A percentile compares a stretch with the other conserved stretches of the same genome.
Conservation (phyloP, 2,888 invertebrate species). For the Dasysyrphus tricinctus region DNA sequence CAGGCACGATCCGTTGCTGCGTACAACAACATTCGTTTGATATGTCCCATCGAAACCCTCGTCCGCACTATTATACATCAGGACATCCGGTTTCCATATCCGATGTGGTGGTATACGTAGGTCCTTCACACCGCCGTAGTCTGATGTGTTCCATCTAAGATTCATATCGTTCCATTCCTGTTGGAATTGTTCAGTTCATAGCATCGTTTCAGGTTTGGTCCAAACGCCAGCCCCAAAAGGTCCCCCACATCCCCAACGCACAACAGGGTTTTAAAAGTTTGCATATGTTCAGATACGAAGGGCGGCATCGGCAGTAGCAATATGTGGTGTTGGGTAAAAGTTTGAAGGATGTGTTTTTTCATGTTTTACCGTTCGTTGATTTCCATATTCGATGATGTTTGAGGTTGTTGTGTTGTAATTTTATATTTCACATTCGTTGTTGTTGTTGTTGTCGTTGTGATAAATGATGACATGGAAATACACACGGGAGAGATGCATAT, state of each 20-base stretch:
- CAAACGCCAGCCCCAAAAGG: neutral
- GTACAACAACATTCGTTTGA: slow-evolving; percentile 98
- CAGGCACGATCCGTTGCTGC: slow-evolving; percentile 96
- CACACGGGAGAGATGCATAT: slow-evolving; percentile 72
- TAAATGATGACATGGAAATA: slow-evolving; percentile 74
- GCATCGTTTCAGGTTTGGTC: slow-evolving; percentile 10
- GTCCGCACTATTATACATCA: slow-evolving; percentile 99
- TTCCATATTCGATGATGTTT: slow-evolving; percentile 74
- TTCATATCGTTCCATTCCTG: slow-evolving; percentile 99
- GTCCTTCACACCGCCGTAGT: slow-evolving; percentile 98
- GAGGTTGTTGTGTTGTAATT: slow-evolving; percentile 69
- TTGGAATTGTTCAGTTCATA: slow-evolving; percentile 62
- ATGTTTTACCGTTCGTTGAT: slow-evolving; percentile 72
- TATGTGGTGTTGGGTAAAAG: slow-evolving; percentile 31
- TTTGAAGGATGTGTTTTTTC: slow-evolving; percentile 59
- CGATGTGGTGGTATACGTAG: slow-evolving; percentile 97
- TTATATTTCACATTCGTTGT: slow-evolving; percentile 38
- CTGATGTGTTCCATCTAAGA: slow-evolving; percentile 97
- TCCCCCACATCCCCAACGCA: slow-evolving; percentile 8
- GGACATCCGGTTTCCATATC: slow-evolving; percentile 99
- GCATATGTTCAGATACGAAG: slow-evolving; percentile 42
- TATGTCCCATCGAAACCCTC: slow-evolving; percentile 99
- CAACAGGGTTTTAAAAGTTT: slow-evolving; percentile 35
- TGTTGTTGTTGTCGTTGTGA: slow-evolving; percentile 67
- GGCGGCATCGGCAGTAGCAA: neutral